Base-by-base conservation (phyloP, 2,113 vertebrate species). In the Epinephelus lanceolatus region DNA sequence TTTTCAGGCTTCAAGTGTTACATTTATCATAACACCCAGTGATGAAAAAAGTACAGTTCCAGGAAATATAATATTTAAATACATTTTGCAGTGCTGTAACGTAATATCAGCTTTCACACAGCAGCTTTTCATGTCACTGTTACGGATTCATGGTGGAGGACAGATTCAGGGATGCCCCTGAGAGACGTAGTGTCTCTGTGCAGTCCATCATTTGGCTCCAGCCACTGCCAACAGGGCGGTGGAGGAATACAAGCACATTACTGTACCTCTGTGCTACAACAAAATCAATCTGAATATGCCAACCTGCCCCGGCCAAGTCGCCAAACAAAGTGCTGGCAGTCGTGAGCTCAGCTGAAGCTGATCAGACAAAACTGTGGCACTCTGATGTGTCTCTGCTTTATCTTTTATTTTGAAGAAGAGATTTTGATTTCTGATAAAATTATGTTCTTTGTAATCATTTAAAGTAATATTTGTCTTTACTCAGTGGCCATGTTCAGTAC, bases 221-320 rank as follows among this genome's bases (percentile, higher is more conserved):
- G 56, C 55, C 21, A 10, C 63, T 89, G 88, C 71, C 80, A 85
- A 25, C 57, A 56, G 72, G 76, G 68, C 13, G 78, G 71, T 15
- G 78, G 61, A 81, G 76, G 84, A 71, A 80, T 76, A 84, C 88
- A 72, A 85, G 80, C 83, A 85, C 86, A 89, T 94, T 90, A 91
- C 86, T 88, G 88, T 78, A 84, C 61, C 88, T 78, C 81, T 9
- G 68, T 17, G 76, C 75, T 85, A 76, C 89, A 85, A 87, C 73
- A 82, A 65, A 87, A 92, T 89, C 91, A 81, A 91, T 94, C 30
- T 67, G 85, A 88, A 85, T 73, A 49, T 80, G 81, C 71, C 91
- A 80, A 18, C 76, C 72, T 68, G 76, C 25, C 19, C 33, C 9
- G 12, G 88, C 85, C 81, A 85, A 92, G 80, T 71, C 80, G 84